A percentile compares a stretch with the other conserved stretches of the same genome.
phyloP scores from a whole-genome alignment of 2,113 vertebrate genomes.

The Microcebus lehilahytsara region DNA sequence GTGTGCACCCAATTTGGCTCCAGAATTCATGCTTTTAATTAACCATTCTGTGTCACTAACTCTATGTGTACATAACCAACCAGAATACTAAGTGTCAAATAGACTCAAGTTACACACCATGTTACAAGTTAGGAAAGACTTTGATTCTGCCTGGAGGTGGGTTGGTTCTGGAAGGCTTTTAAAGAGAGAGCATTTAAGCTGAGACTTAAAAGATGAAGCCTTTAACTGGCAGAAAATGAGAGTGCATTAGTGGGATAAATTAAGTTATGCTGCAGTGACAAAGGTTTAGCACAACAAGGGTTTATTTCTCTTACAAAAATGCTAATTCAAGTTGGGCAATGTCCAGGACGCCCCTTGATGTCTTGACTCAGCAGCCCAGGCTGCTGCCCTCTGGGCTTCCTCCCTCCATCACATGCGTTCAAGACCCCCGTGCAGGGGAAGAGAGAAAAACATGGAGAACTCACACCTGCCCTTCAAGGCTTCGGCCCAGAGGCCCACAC shows the following conservation, averaged over 20 bases:
- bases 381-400: neutral
- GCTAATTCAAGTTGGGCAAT: neutral
- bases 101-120: neutral
- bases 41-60: neutral
- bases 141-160: neutral
- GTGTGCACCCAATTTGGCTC: neutral
- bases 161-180: neutral
- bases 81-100: neutral
- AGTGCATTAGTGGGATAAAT: neutral
- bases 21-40: neutral
- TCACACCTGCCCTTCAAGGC: neutral
- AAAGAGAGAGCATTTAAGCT: neutral
- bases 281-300: neutral
- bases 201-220: neutral
- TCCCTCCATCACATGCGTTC: neutral
- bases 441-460: neutral
- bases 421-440: neutral
- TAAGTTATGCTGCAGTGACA: neutral
- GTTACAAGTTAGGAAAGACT: neutral
- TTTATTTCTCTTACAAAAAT: neutral
- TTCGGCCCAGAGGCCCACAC: neutral
- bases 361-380: neutral
- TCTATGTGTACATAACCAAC: neutral
- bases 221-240: conserved; percentile 30
- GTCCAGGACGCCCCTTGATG: neutral